These are phyloP conservation scores for Ericerus pela DNA, from an alignment of 1,140 invertebrate genomes.

Conservation along the genomic window DNA sequence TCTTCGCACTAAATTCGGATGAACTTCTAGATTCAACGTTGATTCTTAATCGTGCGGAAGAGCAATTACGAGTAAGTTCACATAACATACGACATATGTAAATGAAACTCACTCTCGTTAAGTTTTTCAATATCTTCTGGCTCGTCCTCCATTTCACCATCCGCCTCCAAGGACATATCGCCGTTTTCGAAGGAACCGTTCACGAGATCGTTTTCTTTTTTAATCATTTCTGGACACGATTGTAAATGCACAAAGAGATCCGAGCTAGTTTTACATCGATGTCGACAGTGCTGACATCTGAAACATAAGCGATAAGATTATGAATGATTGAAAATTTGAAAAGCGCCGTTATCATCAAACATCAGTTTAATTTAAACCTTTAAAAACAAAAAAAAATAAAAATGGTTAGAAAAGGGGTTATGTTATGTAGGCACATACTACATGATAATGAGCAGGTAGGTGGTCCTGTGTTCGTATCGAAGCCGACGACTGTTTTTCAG, in stretches of 20 bases:
- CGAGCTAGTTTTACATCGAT: slow-evolving; percentile 62
- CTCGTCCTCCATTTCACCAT: slow-evolving; percentile 25
- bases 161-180: slow-evolving; percentile 23
- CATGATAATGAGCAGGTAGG: no score
- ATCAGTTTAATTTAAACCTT: no score
- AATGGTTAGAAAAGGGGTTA: no score
- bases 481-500: no score
- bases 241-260: slow-evolving; percentile 58
- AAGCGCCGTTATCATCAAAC: no score
- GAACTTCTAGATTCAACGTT: no score
- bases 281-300: slow-evolving; percentile 65
- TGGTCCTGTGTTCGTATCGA: no score
- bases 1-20: no score
- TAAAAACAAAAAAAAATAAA: no score
- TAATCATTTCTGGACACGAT: slow-evolving; percentile 42
- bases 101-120: slow-evolving; percentile 29
- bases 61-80: neutral
- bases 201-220: slow-evolving; percentile 19
- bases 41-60: neutral
- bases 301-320: neutral
- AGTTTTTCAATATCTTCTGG: slow-evolving; percentile 30
- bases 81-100: no score
- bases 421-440: no score
- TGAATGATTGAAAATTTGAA: no score
- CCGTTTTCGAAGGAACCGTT: slow-evolving; percentile 14